phyloP scores from a whole-genome alignment of 2,113 vertebrate species.

The Isichthys henryi region DNA sequence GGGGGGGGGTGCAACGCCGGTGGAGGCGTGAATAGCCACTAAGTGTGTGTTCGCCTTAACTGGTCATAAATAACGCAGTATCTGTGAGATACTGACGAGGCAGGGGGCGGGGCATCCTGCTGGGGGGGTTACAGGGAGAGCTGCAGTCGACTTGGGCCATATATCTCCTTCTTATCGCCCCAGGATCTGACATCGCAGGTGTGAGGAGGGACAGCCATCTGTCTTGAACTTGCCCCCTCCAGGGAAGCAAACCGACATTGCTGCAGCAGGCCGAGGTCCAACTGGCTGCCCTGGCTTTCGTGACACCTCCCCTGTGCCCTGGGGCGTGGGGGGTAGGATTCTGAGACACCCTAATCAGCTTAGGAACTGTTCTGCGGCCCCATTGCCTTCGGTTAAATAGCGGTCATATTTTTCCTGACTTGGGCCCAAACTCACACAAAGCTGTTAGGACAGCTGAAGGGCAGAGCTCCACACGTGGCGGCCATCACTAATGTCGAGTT shows the following conservation, averaged over 20 bases:
- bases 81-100: background rate
- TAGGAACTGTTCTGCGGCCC: slow-evolving; percentile 15
- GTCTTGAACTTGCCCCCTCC: slow-evolving; percentile 32
- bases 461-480: background rate
- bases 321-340: too few relatives aligned
- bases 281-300: slow-evolving; percentile 23
- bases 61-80: slow-evolving; percentile 20
- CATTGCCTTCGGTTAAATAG: slow-evolving; percentile 19
- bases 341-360: slow-evolving; percentile 16
- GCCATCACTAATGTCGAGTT: background rate
- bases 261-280: background rate
- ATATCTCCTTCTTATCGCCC: slow-evolving; percentile 44
- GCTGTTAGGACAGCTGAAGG: background rate
- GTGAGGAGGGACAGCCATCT: slow-evolving; percentile 47
- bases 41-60: slow-evolving; percentile 11
- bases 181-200: slow-evolving; percentile 60
- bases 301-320: background rate
- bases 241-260: slow-evolving; percentile 28
- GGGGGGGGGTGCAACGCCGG: background rate
- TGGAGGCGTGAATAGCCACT: background rate
- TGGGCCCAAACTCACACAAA: slow-evolving; percentile 4
- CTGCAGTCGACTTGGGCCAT: slow-evolving; percentile 2
- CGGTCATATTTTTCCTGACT: slow-evolving; percentile 14
- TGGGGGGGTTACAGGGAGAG: slow-evolving; percentile 2
- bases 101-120: background rate